These are phyloP conservation scores for Iphiclides podalirius DNA, from an alignment of 2,888 invertebrate species.

Conservation along the genomic window DNA sequence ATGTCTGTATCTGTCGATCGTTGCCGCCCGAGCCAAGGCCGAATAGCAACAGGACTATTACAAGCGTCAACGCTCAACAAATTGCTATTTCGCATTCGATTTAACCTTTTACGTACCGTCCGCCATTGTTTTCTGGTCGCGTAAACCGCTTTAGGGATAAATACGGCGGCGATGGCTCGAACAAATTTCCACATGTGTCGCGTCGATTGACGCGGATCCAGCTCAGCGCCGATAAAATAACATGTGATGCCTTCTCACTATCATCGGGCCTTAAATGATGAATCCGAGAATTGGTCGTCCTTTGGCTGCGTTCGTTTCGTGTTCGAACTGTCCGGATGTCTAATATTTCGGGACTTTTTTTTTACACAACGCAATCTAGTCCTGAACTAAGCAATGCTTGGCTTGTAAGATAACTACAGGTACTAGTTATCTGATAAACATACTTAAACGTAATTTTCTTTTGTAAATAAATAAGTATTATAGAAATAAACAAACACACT, in stretches of 20 bases:
- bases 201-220: slow-evolving; percentile 33
- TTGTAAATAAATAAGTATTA: too few species aligned
- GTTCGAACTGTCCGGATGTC: too few species aligned
- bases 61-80: slow-evolving; percentile 31
- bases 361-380: too few species aligned
- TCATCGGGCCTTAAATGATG: slow-evolving; percentile 31
- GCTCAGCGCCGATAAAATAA: slow-evolving; percentile 31
- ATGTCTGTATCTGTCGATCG: slow-evolving; percentile 2
- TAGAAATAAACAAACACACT: too few species aligned
- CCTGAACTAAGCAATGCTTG: too few species aligned
- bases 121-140: slow-evolving; percentile 38
- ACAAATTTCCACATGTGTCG: slow-evolving; percentile 38
- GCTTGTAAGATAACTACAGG: too few species aligned
- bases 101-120: slow-evolving; percentile 35
- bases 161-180: slow-evolving; percentile 34
- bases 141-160: slow-evolving; percentile 37
- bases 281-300: too few species aligned
- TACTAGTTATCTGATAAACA: too few species aligned
- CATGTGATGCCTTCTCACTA: slow-evolving; percentile 32
- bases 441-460: too few species aligned
- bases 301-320: too few species aligned
- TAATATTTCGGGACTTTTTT: too few species aligned
- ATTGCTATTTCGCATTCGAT: slow-evolving; percentile 34
- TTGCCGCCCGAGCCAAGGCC: slow-evolving; percentile 24
- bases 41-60: slow-evolving; percentile 23